Conservation (phyloP, 2,888 invertebrate genomes). For the Drosophila sordidula region DNA sequence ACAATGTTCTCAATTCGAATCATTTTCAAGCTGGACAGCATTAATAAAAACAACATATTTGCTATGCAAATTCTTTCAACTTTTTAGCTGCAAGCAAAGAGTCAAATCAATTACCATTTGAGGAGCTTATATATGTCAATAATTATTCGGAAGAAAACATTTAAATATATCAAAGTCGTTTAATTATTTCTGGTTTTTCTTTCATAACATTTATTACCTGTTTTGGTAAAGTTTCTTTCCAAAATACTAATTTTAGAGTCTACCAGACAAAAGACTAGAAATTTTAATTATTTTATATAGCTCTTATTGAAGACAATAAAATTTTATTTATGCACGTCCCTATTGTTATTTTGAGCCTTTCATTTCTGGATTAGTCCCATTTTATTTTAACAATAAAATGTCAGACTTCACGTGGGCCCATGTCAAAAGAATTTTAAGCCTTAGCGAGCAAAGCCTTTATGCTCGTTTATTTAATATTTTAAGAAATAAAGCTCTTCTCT, state of each 20-base stretch:
- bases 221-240: too few species aligned
- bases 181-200: too few species aligned
- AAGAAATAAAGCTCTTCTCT: neutral
- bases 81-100: slow-evolving; percentile 1
- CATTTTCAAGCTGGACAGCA: slow-evolving; percentile 1
- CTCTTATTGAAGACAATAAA: neutral
- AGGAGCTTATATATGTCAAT: neutral
- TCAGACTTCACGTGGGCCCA: neutral
- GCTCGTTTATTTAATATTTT: neutral
- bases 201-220: too few species aligned
- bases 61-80: slow-evolving; percentile 9
- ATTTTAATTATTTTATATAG: too few species aligned
- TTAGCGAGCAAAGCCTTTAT: neutral
- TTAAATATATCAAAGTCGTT: too few species aligned
- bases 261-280: too few species aligned
- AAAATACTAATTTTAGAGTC: too few species aligned
- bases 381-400: slow-evolving; percentile 1
- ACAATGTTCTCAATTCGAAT: slow-evolving; percentile 4
- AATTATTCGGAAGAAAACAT: too few species aligned
- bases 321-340: neutral
- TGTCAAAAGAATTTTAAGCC: neutral
- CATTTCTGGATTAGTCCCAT: neutral
- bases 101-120: neutral
- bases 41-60: neutral
- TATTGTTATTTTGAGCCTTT: neutral